A percentile compares a stretch with the other conserved stretches of the same genome.
These are phyloP conservation scores for Beroe forskalii DNA, from an alignment of 37 sponge, comb jelly and placozoan genomes.

Conservation along the genomic window DNA sequence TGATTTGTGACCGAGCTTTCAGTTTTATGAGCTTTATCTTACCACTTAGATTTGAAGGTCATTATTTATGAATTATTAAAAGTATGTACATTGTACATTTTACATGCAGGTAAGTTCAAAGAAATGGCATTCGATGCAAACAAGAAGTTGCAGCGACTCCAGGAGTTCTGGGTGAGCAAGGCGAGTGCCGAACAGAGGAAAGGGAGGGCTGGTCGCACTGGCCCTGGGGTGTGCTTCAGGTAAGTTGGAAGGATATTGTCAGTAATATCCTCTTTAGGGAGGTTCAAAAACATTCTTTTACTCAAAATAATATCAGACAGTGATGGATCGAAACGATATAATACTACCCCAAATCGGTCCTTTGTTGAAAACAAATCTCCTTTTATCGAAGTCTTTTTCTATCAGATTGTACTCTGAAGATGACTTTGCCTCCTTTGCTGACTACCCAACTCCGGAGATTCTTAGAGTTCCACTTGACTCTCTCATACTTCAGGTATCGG, in stretches of 20 bases:
- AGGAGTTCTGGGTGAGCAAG: conserved; percentile 96
- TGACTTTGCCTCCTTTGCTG: conserved; percentile 82
- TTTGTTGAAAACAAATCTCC: no score
- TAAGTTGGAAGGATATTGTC: conserved; percentile 68
- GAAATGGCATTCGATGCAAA: conserved; percentile 92
- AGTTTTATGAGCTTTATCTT: no score
- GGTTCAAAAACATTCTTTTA: no score
- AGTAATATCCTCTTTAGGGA: no score
- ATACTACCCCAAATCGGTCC: no score
- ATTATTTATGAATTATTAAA: no score
- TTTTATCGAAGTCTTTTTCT: no score
- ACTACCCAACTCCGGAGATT: conserved; percentile 92
- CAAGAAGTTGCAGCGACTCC: conserved; percentile 84
- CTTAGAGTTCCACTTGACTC: conserved; percentile 88
- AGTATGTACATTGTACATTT: no score
- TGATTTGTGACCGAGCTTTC: no score
- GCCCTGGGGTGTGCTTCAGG: conserved; percentile 91
- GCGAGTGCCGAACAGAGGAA: conserved; percentile 97
- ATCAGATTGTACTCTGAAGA: conserved; percentile 80
- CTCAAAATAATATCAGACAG: no score
- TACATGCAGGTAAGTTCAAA: conserved; percentile 83
- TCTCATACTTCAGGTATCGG: conserved; percentile 81
- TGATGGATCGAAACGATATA: no score
- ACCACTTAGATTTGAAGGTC: no score
- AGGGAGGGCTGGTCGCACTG: conserved; percentile 95